Evolutionary conservation across 1,140 invertebrate species (phyloP).

Genomic region (Watersipora subatra): DNA sequence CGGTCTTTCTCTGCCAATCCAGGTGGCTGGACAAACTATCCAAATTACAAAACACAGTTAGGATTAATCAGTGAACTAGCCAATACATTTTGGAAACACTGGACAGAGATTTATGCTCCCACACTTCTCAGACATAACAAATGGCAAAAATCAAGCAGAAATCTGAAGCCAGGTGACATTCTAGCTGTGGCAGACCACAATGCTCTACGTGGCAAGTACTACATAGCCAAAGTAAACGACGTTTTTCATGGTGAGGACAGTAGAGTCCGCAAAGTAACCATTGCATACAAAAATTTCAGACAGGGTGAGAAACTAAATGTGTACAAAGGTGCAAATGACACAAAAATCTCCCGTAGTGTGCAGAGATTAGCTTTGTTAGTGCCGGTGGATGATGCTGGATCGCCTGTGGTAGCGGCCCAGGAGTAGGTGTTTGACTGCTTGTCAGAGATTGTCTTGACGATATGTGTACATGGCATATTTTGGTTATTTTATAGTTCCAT

Average conservation of each 20-base stretch:
- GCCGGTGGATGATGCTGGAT: too few relatives aligned
- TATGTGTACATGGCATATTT: too few relatives aligned
- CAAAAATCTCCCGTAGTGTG: background rate
- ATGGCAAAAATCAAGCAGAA: background rate
- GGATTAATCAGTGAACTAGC: background rate
- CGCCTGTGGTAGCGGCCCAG: too few relatives aligned
- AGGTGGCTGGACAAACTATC: background rate
- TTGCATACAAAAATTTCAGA: background rate
- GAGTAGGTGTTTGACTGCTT: too few relatives aligned
- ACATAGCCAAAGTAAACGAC: background rate
- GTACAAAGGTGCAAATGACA: background rate
- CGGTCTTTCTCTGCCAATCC: background rate
- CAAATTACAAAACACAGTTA: background rate
- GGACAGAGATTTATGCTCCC: background rate
- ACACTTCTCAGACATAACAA: background rate
- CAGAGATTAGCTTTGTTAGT: background rate
- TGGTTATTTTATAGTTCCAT: too few relatives aligned
- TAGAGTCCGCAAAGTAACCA: background rate
- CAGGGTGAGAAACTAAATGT: background rate
- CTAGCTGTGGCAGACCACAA: conserved; percentile 2
- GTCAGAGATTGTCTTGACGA: too few relatives aligned
- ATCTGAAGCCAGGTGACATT: conserved; percentile 1
- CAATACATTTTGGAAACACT: conserved; percentile 2
- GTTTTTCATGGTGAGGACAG: background rate
- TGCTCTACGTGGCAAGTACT: background rate